phyloP scores from a whole-genome alignment of 1,140 invertebrate species.

The Papilio aristodemus region DNA sequence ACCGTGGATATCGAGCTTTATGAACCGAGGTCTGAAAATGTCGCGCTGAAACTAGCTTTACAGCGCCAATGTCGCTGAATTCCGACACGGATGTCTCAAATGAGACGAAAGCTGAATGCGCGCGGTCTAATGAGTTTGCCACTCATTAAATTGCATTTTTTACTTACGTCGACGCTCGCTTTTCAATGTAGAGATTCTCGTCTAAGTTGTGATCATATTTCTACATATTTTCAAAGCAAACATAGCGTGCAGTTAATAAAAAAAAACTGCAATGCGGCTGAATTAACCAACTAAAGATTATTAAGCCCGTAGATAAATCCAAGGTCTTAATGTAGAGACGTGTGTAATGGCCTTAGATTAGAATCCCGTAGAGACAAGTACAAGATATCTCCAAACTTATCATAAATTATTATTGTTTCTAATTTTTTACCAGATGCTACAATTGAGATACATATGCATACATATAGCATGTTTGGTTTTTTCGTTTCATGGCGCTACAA shows the following conservation, averaged over 20 bases:
- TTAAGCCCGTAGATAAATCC: neutral
- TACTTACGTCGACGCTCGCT: neutral
- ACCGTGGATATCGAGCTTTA: constrained; percentile 25
- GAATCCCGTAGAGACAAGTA: too few species aligned
- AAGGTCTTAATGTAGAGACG: too few species aligned
- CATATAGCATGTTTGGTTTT: too few species aligned
- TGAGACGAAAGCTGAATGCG: constrained; percentile 8
- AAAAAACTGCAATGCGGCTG: neutral
- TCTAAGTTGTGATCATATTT: neutral
- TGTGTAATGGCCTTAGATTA: too few species aligned
- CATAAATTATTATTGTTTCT: too few species aligned
- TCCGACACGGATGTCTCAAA: constrained; percentile 11
- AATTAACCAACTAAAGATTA: neutral
- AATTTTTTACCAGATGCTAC: too few species aligned
- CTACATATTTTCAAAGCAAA: neutral
- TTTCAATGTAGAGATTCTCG: constrained; percentile 1
- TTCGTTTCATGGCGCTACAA: too few species aligned
- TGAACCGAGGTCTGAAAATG: neutral
- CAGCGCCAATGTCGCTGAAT: neutral
- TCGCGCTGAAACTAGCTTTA: neutral
- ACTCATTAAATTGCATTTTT: constrained; percentile 1
- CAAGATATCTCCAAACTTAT: too few species aligned
- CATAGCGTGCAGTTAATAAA: neutral
- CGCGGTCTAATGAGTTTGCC: constrained; percentile 4
- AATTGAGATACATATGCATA: too few species aligned